phyloP scores from a whole-genome alignment of 2,888 invertebrate genomes.

The Oscheius sp. region DNA sequence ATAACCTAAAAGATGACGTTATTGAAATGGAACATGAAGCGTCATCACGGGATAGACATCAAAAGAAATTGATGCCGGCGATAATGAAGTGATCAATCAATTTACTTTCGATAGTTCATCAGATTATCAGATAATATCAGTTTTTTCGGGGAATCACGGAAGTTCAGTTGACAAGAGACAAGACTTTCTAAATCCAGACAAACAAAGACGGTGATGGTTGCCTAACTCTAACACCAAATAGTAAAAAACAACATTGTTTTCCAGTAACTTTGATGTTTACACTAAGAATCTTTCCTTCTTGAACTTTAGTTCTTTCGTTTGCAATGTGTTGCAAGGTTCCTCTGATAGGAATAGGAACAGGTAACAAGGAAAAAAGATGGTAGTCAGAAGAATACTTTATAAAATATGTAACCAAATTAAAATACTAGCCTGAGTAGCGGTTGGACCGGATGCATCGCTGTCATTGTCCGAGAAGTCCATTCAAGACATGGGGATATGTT shows the following conservation, averaged over 20 bases:
- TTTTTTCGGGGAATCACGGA: neutral
- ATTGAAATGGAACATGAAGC: neutral
- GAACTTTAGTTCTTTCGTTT: too few relatives aligned
- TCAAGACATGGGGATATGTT: conserved; percentile 13
- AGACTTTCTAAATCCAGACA: neutral
- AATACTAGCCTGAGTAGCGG: conserved; percentile 14
- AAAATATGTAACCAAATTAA: too few relatives aligned
- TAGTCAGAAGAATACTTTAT: too few relatives aligned
- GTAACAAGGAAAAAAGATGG: too few relatives aligned
- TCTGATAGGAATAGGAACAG: too few relatives aligned
- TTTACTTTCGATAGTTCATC: conserved; percentile 12
- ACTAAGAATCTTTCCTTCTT: too few relatives aligned
- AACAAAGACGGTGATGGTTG: too few relatives aligned
- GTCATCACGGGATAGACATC: neutral
- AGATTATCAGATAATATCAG: neutral
- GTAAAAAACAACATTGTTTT: too few relatives aligned
- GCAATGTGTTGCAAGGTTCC: too few relatives aligned
- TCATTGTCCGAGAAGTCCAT: conserved; percentile 26
- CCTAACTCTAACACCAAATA: too few relatives aligned
- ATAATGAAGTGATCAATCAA: conserved; percentile 15
- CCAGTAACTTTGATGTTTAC: too few relatives aligned
- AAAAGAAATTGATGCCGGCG: neutral
- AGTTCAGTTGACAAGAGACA: neutral
- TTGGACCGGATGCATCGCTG: conserved; percentile 13
- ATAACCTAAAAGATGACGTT: conserved; percentile 9